Conservation (phyloP, 1,140 invertebrate species). For the Himalopsyche phryganea region DNA sequence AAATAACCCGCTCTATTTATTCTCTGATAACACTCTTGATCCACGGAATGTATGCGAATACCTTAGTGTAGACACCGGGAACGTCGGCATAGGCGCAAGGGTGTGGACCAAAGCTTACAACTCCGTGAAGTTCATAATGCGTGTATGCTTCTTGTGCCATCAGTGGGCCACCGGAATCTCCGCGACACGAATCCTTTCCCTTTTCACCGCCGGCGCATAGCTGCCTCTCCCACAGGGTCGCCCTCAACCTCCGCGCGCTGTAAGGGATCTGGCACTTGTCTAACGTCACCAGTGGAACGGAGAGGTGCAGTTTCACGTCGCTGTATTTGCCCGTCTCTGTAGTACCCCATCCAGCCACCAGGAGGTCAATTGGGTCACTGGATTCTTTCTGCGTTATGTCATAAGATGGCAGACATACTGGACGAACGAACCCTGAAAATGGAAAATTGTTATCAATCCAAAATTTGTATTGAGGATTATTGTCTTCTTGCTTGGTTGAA, state of each 20-base stretch:
- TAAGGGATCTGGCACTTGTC: constrained; percentile 8
- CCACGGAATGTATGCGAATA: constrained; percentile 55
- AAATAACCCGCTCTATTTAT: too few species aligned
- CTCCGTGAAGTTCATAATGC: constrained; percentile 40
- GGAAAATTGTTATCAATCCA: too few species aligned
- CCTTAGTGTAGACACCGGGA: constrained; percentile 61
- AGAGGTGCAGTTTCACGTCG: constrained; percentile 49
- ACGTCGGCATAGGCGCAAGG: constrained; percentile 53
- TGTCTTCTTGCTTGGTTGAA: too few species aligned
- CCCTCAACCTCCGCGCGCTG: background rate
- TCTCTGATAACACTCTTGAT: constrained; percentile 44
- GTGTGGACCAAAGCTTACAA: constrained; percentile 60
- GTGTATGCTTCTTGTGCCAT: constrained; percentile 58
- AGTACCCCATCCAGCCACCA: constrained; percentile 66
- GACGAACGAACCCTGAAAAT: constrained; percentile 25
- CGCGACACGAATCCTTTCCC: constrained; percentile 65
- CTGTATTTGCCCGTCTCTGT: constrained; percentile 52
- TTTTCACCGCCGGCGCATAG: constrained; percentile 62
- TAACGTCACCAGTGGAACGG: constrained; percentile 4
- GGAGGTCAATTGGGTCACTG: constrained; percentile 36
- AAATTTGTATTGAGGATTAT: too few species aligned
- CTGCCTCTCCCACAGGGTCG: constrained; percentile 19
- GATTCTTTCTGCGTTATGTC: constrained; percentile 3
- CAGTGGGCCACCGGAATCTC: constrained; percentile 69
- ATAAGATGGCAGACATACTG: constrained; percentile 24